These are phyloP conservation scores for Altica lythri DNA, from an alignment of 2,888 invertebrate species.

Conservation along the genomic window DNA sequence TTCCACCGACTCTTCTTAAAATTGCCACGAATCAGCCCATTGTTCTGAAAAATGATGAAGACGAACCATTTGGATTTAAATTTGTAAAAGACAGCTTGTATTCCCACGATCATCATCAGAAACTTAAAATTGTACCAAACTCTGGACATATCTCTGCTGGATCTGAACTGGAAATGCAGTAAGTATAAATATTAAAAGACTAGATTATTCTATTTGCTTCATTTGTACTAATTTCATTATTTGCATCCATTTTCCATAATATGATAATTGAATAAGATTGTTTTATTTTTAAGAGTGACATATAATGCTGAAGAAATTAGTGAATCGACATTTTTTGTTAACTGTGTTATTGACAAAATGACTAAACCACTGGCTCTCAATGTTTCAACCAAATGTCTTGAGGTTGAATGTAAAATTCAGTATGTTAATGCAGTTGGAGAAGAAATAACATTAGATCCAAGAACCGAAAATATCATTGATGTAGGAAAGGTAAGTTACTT, in stretches of 20 bases:
- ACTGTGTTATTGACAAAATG: slow-evolving; percentile 61
- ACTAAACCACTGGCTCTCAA: slow-evolving; percentile 60
- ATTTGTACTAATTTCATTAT: no score
- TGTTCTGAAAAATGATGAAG: slow-evolving; percentile 62
- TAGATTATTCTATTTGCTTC: no score
- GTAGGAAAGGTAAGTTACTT: slow-evolving; percentile 54
- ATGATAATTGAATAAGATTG: no score
- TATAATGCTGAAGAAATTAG: slow-evolving; percentile 63
- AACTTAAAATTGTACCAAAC: slow-evolving; percentile 60
- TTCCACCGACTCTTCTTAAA: slow-evolving; percentile 67
- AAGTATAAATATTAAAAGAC: slow-evolving; percentile 46
- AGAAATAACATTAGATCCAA: slow-evolving; percentile 42
- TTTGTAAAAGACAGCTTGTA: slow-evolving; percentile 62
- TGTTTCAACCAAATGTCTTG: slow-evolving; percentile 61
- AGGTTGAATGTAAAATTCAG: slow-evolving; percentile 60
- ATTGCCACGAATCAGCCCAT: slow-evolving; percentile 58
- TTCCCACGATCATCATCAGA: slow-evolving; percentile 62
- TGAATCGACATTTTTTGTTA: slow-evolving; percentile 62
- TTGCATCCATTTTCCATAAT: no score
- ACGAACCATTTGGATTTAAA: slow-evolving; percentile 59
- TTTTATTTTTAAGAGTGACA: slow-evolving; percentile 58
- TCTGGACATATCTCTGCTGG: slow-evolving; percentile 59
- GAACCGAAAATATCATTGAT: slow-evolving; percentile 52
- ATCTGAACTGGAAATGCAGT: slow-evolving; percentile 62
- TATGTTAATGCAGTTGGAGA: slow-evolving; percentile 51